A percentile compares a stretch with the other conserved stretches of the same genome.
phyloP scores from a whole-genome alignment of 1,140 invertebrate genomes.

The Zeugodacus cucurbitae region DNA sequence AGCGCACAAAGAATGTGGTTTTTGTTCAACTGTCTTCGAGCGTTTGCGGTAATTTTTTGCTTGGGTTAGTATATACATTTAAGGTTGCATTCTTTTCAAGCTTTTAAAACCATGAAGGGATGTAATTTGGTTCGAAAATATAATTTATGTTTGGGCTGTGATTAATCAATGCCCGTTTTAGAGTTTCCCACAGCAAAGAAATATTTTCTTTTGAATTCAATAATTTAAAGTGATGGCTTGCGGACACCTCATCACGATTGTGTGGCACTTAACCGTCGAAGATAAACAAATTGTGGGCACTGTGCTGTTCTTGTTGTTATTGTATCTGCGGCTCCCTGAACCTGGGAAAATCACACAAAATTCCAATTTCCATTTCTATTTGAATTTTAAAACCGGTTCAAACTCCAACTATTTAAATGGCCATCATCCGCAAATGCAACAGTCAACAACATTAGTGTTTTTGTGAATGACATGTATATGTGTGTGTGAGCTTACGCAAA shows the following conservation, averaged over 20 bases:
- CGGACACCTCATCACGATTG: not conserved
- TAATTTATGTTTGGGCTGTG: no score
- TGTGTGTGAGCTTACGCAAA: not conserved
- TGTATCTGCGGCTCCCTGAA: not conserved
- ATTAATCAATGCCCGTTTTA: no score
- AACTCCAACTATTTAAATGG: not conserved
- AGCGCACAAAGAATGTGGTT: not conserved
- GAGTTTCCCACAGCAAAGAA: not conserved
- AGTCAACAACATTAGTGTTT: not conserved
- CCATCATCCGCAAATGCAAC: not conserved
- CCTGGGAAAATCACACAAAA: slow-evolving; percentile 13
- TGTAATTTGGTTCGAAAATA: no score
- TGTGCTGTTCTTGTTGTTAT: not conserved
- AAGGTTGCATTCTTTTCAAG: no score
- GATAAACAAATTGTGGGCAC: not conserved
- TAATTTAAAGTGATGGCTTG: not conserved
- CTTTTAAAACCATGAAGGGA: no score
- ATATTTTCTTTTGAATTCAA: not conserved
- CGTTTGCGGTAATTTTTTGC: no score
- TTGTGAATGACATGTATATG: not conserved
- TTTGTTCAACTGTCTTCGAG: not conserved
- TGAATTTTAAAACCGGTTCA: not conserved
- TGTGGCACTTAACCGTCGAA: not conserved
- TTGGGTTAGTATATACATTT: no score
- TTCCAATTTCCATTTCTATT: not conserved